phyloP scores from a whole-genome alignment of 2,888 invertebrate species.

The Drosophila fulvimacula region DNA sequence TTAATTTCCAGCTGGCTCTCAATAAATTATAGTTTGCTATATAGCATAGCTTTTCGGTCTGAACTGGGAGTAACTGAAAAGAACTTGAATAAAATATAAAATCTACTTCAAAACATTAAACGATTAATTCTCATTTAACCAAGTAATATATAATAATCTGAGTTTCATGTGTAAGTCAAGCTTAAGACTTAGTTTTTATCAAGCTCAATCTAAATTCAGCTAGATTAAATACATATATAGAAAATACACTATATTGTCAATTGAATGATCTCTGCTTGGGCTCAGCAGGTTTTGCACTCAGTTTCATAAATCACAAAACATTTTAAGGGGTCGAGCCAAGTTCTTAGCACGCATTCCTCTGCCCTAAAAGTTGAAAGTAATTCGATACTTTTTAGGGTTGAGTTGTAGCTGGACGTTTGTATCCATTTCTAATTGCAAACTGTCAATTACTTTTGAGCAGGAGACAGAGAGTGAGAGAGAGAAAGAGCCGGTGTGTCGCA shows the following conservation, averaged over 20 bases:
- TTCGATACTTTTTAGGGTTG: conserved; percentile 62
- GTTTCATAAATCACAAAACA: conserved; percentile 30
- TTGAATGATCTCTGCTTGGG: not conserved
- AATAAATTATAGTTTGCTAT: too few relatives aligned
- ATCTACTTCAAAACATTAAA: not conserved
- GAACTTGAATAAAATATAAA: not conserved
- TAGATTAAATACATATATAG: not conserved
- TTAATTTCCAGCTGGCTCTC: too few relatives aligned
- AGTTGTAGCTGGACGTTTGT: conserved; percentile 50
- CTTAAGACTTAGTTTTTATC: not conserved
- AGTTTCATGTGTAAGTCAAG: not conserved
- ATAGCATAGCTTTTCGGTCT: too few relatives aligned
- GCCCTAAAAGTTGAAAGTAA: conserved; percentile 44
- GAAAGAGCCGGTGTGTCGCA: not conserved
- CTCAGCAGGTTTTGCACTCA: conserved; percentile 7
- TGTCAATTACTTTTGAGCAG: conserved; percentile 66
- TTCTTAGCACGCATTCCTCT: conserved; percentile 17
- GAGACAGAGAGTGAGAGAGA: not conserved
- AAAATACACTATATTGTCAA: not conserved
- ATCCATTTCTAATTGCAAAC: conserved; percentile 77
- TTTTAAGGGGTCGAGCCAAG: conserved; percentile 10
- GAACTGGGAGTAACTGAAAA: too few relatives aligned
- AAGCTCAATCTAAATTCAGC: not conserved
- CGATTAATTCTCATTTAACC: not conserved
- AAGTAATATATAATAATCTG: not conserved